Evolutionary conservation across 2,888 invertebrate genomes (phyloP), one percentile per base, ranked within the genome.

Genomic region (Drosophila affinis): DNA sequence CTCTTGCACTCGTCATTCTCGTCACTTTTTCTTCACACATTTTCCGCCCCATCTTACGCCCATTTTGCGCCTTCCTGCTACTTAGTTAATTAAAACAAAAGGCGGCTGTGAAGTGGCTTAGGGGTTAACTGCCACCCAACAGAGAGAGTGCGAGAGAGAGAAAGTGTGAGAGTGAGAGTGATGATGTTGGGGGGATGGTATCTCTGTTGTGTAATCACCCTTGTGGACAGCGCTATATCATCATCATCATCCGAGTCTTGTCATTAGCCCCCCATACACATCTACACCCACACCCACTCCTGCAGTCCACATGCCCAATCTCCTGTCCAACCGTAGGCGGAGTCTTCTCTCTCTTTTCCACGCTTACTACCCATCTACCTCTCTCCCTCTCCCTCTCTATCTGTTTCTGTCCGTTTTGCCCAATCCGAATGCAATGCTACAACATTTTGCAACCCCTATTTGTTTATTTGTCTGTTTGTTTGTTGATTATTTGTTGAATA

Each of bases 71-170:
- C 44, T 64, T 49, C 47, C 55, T 27, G 59, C 64, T 85, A 87
- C 86, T 89, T 88, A 80, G 79, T 83, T 89, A 89, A 88, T 89
- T 83, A 87, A 87, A 79, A 85, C 79, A 83, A 81, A 76, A 77
- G 81, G 75, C 75, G 58, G 48, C 70, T 72, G 77, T 58, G 59
- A 76, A 74, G 76, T 83, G 78, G 78, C 78, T 89, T 78, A 85
- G 87, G 89, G 89, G 89, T 88, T 89, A 81, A 78, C 63, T 46
- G 49, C 27, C 56, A 55, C 29, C 39, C 34, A 32, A 34, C 55
- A n/a, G 27, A 44, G 47, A 45, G 49, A 44, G 18, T 2, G 4
- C 0, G 17, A 12, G 18, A 18, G 49, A 14, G 3, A 10, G 47
- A 39, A 46, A 44, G 18, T 2, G 4, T 3, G 27, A 12, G 18